Evolutionary conservation across 1,140 invertebrate genomes (phyloP).

Genomic region (Lysiphlebus fabarum): DNA sequence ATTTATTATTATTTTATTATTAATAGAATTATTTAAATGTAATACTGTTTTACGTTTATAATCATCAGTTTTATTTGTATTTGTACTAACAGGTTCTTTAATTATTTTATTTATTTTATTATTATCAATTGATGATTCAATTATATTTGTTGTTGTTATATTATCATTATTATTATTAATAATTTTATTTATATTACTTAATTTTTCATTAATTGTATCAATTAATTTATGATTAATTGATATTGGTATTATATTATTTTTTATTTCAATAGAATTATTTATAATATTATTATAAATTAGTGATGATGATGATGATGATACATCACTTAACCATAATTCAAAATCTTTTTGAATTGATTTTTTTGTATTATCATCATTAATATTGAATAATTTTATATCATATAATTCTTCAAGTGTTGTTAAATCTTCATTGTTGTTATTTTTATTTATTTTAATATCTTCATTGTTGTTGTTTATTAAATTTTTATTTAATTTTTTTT

Average conservation of each 20-base stretch:
- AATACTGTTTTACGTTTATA: conserved; percentile 7
- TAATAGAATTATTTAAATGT: conserved; percentile 9
- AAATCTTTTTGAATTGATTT: too few species aligned
- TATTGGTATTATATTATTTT: too few species aligned
- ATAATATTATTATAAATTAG: too few species aligned
- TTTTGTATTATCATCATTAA: too few species aligned
- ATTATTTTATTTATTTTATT: conserved; percentile 1
- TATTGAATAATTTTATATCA: too few species aligned
- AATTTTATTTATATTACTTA: conserved; percentile 3
- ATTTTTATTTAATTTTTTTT: conserved; percentile 15
- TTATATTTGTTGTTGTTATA: conserved; percentile 5
- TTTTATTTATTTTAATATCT: conserved; percentile 15
- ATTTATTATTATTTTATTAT: neutral
- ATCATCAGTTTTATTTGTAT: conserved; percentile 16
- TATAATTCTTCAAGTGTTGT: neutral
- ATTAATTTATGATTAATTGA: too few species aligned
- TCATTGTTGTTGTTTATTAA: conserved; percentile 1
- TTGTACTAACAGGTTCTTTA: conserved; percentile 5
- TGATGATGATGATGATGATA: too few species aligned
- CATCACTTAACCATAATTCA: too few species aligned
- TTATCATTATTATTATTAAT: neutral
- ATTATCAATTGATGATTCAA: conserved; percentile 3
- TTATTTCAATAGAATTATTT: too few species aligned
- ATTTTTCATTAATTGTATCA: too few species aligned
- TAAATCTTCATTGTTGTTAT: conserved; percentile 19